Percentiles rank a stretch among this genome's conserved stretches.
These are phyloP conservation scores for Todiramphus saurophagus DNA, from an alignment of 2,113 vertebrate genomes.

Conservation along the genomic window DNA sequence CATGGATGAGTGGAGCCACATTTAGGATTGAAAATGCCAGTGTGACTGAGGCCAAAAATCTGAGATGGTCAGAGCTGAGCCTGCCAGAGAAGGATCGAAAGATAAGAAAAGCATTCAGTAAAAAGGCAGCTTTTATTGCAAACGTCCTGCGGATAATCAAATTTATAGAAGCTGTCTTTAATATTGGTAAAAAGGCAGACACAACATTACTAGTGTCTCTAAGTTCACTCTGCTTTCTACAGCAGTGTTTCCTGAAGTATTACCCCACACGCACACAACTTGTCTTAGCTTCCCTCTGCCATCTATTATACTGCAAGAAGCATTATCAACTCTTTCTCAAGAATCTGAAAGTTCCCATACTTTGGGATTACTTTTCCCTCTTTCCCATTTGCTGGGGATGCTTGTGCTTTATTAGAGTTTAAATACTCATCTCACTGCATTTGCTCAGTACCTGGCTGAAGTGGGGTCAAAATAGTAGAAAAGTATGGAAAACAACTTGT, in stretches of 20 bases:
- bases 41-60: background rate
- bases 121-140: background rate
- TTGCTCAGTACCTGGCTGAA: background rate
- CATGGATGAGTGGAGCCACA: background rate
- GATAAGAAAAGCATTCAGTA: background rate
- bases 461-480: background rate
- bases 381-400: background rate
- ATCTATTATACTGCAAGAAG: background rate
- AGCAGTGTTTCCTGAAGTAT: background rate
- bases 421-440: background rate
- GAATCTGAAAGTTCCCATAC: background rate
- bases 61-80: background rate
- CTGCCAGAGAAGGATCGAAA: background rate
- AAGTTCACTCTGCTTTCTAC: background rate
- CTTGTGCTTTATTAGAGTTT: background rate
- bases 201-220: background rate
- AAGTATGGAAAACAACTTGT: background rate
- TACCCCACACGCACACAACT: background rate
- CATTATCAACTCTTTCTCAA: background rate
- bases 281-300: background rate
- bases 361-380: background rate
- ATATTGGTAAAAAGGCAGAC: background rate
- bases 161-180: background rate
- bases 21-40: background rate
- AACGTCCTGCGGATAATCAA: background rate